A percentile compares a stretch with the other conserved stretches of the same genome.
These are phyloP conservation scores for Verasper variegatus DNA, from an alignment of 2,113 vertebrate species.

Conservation along the genomic window DNA sequence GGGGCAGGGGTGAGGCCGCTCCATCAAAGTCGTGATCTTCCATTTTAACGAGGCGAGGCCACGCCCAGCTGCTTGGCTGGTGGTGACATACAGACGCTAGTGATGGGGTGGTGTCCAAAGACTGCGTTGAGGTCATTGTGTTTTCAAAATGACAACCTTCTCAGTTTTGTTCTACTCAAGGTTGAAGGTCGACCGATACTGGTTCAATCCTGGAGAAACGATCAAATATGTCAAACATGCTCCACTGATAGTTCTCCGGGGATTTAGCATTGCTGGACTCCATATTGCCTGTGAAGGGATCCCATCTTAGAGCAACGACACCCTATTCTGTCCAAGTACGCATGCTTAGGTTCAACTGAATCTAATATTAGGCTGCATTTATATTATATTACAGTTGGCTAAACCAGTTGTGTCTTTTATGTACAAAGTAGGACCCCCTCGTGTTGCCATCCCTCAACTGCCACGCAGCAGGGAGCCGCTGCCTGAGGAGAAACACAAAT, in stretches of 20 bases:
- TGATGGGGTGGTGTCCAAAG: background rate
- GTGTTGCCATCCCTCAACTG: background rate
- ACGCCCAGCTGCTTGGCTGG: conserved; percentile 42
- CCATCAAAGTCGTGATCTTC: conserved; percentile 44
- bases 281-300: background rate
- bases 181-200: no score
- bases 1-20: conserved; percentile 60
- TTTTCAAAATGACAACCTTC: no score
- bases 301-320: background rate
- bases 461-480: background rate
- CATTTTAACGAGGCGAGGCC: conserved; percentile 39
- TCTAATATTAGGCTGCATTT: no score
- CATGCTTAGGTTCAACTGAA: no score
- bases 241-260: no score
- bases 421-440: no score
- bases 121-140: background rate
- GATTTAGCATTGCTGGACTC: background rate
- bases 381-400: no score
- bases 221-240: no score
- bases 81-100: conserved; percentile 5
- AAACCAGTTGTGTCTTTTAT: no score
- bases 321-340: background rate
- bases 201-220: no score
- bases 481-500: no score
- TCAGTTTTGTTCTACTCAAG: no score